These are phyloP conservation scores for Tricholaema leucomelas DNA, from an alignment of 2,113 vertebrate species.

Conservation along the genomic window DNA sequence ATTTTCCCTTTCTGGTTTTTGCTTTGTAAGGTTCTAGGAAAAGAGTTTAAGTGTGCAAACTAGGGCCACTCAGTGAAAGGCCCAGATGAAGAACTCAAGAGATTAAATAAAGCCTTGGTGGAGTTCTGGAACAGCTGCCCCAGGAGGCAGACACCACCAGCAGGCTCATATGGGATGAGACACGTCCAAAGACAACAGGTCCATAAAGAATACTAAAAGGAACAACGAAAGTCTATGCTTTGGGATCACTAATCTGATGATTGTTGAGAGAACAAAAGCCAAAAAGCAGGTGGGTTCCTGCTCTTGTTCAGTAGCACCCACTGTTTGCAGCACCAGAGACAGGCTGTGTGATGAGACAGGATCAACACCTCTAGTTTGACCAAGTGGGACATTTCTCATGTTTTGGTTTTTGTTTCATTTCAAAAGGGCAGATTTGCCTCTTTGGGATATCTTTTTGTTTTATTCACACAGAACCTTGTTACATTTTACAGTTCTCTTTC, in stretches of 20 bases:
- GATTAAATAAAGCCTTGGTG: neutral
- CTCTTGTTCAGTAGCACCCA: neutral
- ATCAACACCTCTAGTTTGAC: neutral
- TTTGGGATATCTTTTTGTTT: neutral
- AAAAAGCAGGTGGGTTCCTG: neutral
- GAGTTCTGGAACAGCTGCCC: neutral
- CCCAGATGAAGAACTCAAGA: neutral
- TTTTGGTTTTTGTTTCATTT: neutral
- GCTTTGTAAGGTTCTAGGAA: neutral
- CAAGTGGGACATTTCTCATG: neutral
- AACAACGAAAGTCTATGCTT: neutral
- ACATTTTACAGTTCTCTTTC: neutral
- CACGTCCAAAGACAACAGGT: neutral
- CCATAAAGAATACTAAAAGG: neutral
- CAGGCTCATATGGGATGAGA: neutral
- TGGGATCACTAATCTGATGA: neutral
- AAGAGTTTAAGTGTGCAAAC: neutral
- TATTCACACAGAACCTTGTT: neutral
- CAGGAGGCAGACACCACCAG: neutral
- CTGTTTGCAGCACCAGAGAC: neutral
- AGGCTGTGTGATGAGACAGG: neutral
- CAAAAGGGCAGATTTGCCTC: neutral
- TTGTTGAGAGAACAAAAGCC: neutral
- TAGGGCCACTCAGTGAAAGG: neutral
- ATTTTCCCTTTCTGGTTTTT: neutral